Percentiles rank a stretch among this genome's conserved stretches.
phyloP scores from a whole-genome alignment of 2,797 vertebrate genomes.

The Poecilia wingei region DNA sequence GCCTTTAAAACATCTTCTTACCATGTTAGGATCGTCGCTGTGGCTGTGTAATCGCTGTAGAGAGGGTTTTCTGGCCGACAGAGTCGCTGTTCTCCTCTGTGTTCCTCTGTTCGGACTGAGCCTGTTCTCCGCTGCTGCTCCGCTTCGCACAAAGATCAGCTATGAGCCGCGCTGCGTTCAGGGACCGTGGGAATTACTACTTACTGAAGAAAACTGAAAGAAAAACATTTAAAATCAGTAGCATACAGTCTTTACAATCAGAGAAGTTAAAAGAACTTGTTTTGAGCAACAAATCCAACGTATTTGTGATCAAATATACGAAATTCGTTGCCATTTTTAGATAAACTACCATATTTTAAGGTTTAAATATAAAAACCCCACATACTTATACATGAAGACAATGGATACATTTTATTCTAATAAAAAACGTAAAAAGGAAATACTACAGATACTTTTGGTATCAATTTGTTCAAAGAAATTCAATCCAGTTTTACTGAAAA shows the following conservation, averaged over 20 bases:
- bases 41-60: slow-evolving; percentile 12
- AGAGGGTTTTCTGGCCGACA: not conserved
- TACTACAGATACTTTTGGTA: not conserved
- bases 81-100: slow-evolving; percentile 16
- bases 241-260: not conserved
- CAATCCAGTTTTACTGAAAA: not conserved
- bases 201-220: fast-evolving
- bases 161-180: slow-evolving; percentile 56
- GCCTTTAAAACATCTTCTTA: slow-evolving; percentile 36
- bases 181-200: slow-evolving; percentile 4
- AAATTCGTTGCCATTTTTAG: not conserved
- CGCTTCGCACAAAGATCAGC: slow-evolving; percentile 78
- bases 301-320: not conserved
- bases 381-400: not conserved
- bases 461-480: not conserved
- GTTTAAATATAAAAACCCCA: not conserved
- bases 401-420: not conserved
- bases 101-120: slow-evolving; percentile 11
- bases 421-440: not conserved
- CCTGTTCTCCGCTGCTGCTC: slow-evolving; percentile 50
- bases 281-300: not conserved
- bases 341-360: not conserved
- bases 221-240: not conserved
- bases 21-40: slow-evolving; percentile 61
- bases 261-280: not conserved